Evolutionary conservation across 2,113 vertebrate species (phyloP).

Genomic region (Monarcha castaneiventris): DNA sequence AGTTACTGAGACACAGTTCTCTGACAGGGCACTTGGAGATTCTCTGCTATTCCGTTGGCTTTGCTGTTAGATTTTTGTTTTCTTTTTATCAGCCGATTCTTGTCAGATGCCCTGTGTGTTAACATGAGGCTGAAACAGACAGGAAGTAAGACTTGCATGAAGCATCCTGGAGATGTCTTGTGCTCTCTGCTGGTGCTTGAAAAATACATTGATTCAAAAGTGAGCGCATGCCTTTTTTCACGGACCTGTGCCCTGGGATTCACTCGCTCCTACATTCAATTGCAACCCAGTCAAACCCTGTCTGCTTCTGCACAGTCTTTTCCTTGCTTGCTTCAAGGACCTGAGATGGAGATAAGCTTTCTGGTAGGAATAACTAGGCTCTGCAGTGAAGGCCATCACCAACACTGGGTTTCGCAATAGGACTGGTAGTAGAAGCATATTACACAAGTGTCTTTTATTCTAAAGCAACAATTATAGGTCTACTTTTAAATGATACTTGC

Average conservation of each 20-base stretch:
- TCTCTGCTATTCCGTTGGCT: background rate
- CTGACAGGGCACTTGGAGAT: background rate
- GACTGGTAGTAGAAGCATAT: fast-evolving
- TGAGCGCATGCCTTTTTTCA: fast-evolving
- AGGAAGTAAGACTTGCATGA: background rate
- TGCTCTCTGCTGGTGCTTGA: background rate
- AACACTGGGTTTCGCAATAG: background rate
- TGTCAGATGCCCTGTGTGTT: background rate
- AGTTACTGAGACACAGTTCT: background rate
- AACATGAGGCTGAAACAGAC: background rate
- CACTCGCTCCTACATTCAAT: background rate
- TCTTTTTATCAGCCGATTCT: background rate
- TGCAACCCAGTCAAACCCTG: background rate
- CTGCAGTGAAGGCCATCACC: background rate
- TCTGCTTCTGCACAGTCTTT: background rate
- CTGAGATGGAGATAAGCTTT: background rate
- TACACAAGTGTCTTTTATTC: background rate
- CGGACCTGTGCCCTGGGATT: background rate
- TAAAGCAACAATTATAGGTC: background rate
- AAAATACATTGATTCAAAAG: background rate
- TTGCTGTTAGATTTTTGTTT: background rate
- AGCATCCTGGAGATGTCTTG: background rate
- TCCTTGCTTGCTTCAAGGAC: background rate
- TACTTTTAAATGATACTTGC: background rate
- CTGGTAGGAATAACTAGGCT: background rate